Evolutionary conservation across 2,888 invertebrate genomes (phyloP).

Genomic region (Resseliella maxima): DNA sequence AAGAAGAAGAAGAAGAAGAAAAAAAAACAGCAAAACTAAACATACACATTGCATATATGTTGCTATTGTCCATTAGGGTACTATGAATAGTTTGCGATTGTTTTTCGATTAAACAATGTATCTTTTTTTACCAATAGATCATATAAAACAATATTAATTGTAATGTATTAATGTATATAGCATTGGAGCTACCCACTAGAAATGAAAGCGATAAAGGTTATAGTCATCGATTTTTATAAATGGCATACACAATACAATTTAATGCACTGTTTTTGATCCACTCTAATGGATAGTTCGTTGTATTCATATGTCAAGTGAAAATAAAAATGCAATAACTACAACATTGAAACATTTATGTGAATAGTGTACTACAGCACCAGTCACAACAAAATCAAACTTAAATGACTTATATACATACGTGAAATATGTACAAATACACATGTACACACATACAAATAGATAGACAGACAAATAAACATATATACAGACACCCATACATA

Average conservation of each 20-base stretch:
- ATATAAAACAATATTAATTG: too few relatives aligned
- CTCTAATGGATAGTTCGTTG: neutral
- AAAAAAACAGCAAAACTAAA: neutral
- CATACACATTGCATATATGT: neutral
- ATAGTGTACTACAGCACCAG: conserved; percentile 5
- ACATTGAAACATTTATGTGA: neutral
- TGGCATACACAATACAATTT: neutral
- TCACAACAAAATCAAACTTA: conserved; percentile 1
- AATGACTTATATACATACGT: neutral
- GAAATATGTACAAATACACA: neutral
- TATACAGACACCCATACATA: too few relatives aligned
- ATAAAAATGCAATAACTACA: conserved; percentile 15
- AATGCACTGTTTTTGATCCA: neutral
- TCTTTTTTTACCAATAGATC: too few relatives aligned
- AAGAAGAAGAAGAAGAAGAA: neutral
- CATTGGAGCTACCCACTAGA: neutral
- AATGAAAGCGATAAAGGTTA: too few relatives aligned
- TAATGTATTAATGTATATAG: too few relatives aligned
- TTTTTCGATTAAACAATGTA: too few relatives aligned
- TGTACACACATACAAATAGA: neutral
- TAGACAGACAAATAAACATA: too few relatives aligned
- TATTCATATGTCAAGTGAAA: conserved; percentile 35
- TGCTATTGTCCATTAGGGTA: too few relatives aligned
- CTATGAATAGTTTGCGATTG: too few relatives aligned
- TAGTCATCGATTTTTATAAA: neutral